Evolutionary conservation across 2,113 vertebrate species (phyloP), one percentile per base, ranked within the genome.

Genomic region (Pica pica): DNA sequence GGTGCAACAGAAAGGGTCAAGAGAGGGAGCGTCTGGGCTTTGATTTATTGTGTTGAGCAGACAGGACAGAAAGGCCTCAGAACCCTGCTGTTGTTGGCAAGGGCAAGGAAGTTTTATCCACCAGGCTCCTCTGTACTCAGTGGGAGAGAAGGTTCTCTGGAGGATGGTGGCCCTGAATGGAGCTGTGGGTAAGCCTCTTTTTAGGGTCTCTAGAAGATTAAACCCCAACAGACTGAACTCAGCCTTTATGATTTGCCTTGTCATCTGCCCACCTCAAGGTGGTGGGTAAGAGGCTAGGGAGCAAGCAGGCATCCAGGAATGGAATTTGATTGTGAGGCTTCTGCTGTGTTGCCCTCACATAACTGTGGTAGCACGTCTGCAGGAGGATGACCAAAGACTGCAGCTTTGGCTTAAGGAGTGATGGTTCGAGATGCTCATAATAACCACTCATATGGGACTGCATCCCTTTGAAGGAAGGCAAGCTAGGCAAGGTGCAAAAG

Each of bases 261-360:
- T 41, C 37, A 33, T 37, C 35, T 73, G 16, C 37, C 14, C 11
- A 27, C 15, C 11, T 60, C 31, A 41, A 3, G 20, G 35, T 18
- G 33, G 4, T 27, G 12, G 15, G 11, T 39, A n/a, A 46, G 69
- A 94, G 11, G 11, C 16, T 50, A 76, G 46, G 23, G 37, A 73
- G 13, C 9, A 39, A 39, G 52, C 53, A 84, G 16, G 30, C 18
- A 47, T 70, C 21, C 50, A 57, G 26, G 26, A 70, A 14, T 15
- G 10, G 15, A 14, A 41, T n/a, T 37, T 23, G 20, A 12, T 21
- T 37, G 3, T 65, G 49, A 74, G 41, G n/a, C 20, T 68, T 65
- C n/a, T 63, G 14, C 23, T 70, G 16, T 14, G 15, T 63, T 73
- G 22, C 56, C 16, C 42, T 87, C 2, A 1, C 0, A 0, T 87